A percentile compares a stretch with the other conserved stretches of the same genome.
Evolutionary conservation across 2,888 invertebrate species (phyloP).

Genomic region (Petrolisthes cinctipes): DNA sequence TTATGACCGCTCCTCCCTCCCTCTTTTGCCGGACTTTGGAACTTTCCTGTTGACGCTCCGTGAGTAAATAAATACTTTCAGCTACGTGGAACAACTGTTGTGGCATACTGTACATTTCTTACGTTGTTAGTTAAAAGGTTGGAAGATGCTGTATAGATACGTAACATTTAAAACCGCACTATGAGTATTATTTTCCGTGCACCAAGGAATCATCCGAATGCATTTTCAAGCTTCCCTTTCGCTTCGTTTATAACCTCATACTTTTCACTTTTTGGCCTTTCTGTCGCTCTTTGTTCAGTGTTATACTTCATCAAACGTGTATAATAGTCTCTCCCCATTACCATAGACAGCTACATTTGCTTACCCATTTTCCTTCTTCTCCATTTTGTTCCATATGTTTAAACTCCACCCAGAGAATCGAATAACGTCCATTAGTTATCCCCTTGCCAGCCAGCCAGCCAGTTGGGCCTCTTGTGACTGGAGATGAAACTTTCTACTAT

Average conservation of each 20-base stretch:
- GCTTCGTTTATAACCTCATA: too few relatives aligned
- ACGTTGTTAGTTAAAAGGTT: too few relatives aligned
- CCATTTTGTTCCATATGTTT: constrained; percentile 58
- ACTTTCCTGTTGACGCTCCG: too few relatives aligned
- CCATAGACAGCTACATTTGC: constrained; percentile 23
- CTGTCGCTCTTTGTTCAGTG: neutral
- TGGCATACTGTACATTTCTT: too few relatives aligned
- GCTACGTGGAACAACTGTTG: too few relatives aligned
- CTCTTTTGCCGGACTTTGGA: neutral
- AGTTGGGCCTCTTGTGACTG: neutral
- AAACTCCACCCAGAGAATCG: constrained; percentile 58
- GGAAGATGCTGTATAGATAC: too few relatives aligned
- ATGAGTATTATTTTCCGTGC: too few relatives aligned
- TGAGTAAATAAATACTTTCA: too few relatives aligned
- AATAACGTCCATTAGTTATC: constrained; percentile 52
- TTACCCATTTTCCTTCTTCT: constrained; percentile 59
- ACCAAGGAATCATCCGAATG: too few relatives aligned
- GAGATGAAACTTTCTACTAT: neutral
- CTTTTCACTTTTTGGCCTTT: neutral
- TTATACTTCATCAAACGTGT: neutral
- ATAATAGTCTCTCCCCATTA: constrained; percentile 43
- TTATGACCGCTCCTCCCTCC: neutral
- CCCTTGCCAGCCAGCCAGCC: constrained; percentile 11
- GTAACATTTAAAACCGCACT: too few relatives aligned
- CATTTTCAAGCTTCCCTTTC: too few relatives aligned